Conservation (phyloP, 2,888 invertebrate genomes). For the Crioceris asparagi region DNA sequence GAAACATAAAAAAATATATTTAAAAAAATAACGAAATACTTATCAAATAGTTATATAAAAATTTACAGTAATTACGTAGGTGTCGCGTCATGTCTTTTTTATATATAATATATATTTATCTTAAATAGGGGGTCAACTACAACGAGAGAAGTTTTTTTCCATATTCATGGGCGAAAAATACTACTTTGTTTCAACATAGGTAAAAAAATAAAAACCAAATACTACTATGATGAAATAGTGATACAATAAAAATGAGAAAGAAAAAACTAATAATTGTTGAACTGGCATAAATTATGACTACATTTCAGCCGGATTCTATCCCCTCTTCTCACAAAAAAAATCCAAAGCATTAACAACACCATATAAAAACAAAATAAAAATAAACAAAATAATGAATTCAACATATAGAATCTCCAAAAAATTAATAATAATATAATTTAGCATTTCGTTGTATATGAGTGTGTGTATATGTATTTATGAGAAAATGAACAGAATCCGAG, state of each 20-base stretch:
- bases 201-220: constrained; percentile 25
- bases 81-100: constrained; percentile 37
- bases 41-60: constrained; percentile 33
- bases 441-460: too few species aligned
- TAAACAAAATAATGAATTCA: constrained; percentile 15
- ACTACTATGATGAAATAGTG: constrained; percentile 29
- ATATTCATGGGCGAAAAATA: neutral
- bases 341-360: constrained; percentile 14
- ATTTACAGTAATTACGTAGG: constrained; percentile 31
- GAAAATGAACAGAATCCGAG: too few species aligned
- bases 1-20: constrained; percentile 38
- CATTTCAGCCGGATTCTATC: constrained; percentile 25
- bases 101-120: constrained; percentile 9
- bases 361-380: constrained; percentile 15
- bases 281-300: constrained; percentile 38
- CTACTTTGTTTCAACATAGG: neutral
- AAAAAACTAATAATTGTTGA: constrained; percentile 27
- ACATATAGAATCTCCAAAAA: too few species aligned
- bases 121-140: constrained; percentile 6
- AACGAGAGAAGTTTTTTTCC: neutral
- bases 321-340: constrained; percentile 22
- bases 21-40: constrained; percentile 36
- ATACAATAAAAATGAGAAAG: constrained; percentile 17
- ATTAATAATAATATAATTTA: too few species aligned
- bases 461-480: too few species aligned